These are phyloP conservation scores for Edolisoma coerulescens DNA, from an alignment of 2,113 vertebrate species.

Conservation along the genomic window DNA sequence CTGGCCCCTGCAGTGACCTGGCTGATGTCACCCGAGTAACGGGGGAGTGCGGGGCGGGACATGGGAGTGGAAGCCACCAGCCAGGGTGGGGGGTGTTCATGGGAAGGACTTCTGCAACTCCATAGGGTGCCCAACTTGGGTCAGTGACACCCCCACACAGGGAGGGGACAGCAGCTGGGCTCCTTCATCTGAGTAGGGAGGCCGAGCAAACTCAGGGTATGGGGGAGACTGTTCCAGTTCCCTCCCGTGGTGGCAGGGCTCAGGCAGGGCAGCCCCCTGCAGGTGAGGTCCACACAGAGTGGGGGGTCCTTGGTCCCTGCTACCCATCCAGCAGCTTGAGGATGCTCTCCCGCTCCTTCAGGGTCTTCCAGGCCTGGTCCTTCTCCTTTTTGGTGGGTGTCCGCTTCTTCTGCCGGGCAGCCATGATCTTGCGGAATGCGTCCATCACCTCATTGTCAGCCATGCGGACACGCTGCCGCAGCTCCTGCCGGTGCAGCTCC, in stretches of 20 bases:
- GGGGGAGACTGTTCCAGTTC: neutral
- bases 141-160: neutral
- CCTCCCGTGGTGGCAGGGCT: accelerated
- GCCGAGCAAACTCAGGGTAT: neutral
- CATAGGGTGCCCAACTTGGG: accelerated
- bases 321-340: constrained; percentile 92
- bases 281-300: neutral
- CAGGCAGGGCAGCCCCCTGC: neutral
- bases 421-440: constrained; percentile 98
- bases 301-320: neutral
- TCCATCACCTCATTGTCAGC: constrained; percentile 98
- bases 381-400: constrained; percentile 98
- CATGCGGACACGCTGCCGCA: constrained; percentile 92
- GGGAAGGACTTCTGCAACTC: accelerated
- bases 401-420: constrained; percentile 96
- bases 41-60: accelerated
- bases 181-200: accelerated
- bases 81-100: neutral
- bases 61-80: neutral
- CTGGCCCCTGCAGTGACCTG: neutral
- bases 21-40: neutral
- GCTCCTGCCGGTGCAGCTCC: constrained; percentile 92
- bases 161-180: neutral
- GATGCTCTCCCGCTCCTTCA: constrained; percentile 96
- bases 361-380: constrained; percentile 95